Base-by-base conservation (phyloP, 2,797 vertebrate genomes). In the Orestias chungarensis region DNA sequence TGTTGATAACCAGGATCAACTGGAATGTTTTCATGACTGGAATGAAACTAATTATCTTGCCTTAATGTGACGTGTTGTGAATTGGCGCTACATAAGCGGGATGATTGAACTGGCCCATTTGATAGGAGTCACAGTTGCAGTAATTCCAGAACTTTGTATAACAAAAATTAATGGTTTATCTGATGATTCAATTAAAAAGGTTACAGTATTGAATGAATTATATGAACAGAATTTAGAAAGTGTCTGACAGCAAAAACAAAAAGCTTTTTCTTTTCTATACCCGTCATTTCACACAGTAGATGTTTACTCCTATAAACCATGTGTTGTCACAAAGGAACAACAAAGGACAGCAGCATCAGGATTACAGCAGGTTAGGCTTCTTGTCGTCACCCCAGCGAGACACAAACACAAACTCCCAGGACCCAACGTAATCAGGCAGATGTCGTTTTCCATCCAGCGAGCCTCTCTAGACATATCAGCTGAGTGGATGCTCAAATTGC, bases 281-380 rank as follows among this genome's bases (percentile, higher is more conserved):
- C 33, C n/a, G 18, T 61, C n/a, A n/a, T n/a, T n/a, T n/a, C n/a
- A n/a, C n/a, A n/a, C n/a, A n/a, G n/a, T n/a, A n/a, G n/a, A n/a
- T n/a, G n/a, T n/a, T n/a, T 84, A 86, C 87, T 89, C 88, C 75
- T 93, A 85, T 84, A 91, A 86, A 92, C 92, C 94, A 90, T 68
- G 70, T 88, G 87, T 93, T 85, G 88, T 71, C 40, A 79, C 82
- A 1, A 12, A 80, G 70, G 70, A 75, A 64, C 15, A 65, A 68
- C 74, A 74, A 71, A 67, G 72, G 70, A 76, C n/a, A 79, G 72
- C 76, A 29, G 8, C 67, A 17, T 81, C 74, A 67, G 89, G 94
- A 95, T 95, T 95, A 95, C 79, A 40, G 82, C 76, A 42, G 78
- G 82, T 84, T 87, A 83, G 88, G 71, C 80, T 78, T 85, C 80